A percentile compares a stretch with the other conserved stretches of the same genome.
Evolutionary conservation across 2,888 invertebrate species (phyloP).

Genomic region (Mesorhabditis belari): DNA sequence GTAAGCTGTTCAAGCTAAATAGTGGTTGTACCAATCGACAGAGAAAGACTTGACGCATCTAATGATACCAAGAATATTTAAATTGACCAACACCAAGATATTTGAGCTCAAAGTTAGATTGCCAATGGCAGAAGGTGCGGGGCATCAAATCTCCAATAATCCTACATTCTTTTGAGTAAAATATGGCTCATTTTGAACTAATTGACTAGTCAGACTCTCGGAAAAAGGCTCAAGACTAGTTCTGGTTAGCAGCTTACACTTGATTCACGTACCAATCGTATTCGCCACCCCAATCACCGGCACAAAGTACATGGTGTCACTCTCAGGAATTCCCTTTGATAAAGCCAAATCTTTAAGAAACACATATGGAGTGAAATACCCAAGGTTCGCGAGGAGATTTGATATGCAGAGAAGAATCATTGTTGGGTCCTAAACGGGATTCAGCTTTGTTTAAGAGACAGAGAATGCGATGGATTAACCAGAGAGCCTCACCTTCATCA

Average conservation of each 20-base stretch:
- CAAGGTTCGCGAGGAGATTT: conserved; percentile 88
- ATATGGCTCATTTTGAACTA: neutral
- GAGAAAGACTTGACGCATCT: no score
- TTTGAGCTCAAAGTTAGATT: no score
- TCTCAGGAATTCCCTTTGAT: conserved; percentile 16
- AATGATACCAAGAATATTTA: no score
- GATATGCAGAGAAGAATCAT: conserved; percentile 83
- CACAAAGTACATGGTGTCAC: conserved; percentile 36
- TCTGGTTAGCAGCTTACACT: no score
- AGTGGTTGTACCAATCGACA: no score
- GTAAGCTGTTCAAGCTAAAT: no score
- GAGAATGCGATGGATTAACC: no score
- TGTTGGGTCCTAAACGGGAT: conserved; percentile 74
- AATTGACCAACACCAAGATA: no score
- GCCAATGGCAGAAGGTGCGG: no score
- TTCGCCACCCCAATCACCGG: conserved; percentile 64
- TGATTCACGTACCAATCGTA: conserved; percentile 64
- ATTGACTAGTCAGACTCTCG: neutral
- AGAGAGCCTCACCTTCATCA: conserved; percentile 24
- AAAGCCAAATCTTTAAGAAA: conserved; percentile 58
- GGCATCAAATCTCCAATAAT: conserved; percentile 1
- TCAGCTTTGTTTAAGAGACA: neutral
- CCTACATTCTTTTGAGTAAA: neutral
- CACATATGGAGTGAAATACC: conserved; percentile 87
- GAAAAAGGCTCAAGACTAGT: no score